Conservation (phyloP, 64 coral and sea anemone genomes). For the Astreopora myriophthalma region DNA sequence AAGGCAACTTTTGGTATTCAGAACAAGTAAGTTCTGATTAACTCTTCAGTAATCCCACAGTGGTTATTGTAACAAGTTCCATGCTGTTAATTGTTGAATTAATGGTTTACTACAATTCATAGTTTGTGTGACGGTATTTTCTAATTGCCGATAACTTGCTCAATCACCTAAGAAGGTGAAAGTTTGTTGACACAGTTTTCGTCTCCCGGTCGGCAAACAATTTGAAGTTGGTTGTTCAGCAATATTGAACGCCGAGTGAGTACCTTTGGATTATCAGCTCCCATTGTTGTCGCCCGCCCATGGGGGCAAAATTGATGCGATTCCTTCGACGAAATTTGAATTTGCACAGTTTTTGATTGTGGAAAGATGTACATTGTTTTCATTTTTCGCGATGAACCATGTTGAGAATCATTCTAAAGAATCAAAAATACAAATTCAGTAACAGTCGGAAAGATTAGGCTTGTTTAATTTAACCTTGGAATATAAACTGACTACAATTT, state of each 20-base stretch:
- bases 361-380: conserved; percentile 44
- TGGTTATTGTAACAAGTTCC: too few relatives aligned
- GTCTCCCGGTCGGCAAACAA: too few relatives aligned
- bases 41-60: too few relatives aligned
- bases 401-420: conserved; percentile 25
- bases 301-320: neutral
- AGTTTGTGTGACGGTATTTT: too few relatives aligned
- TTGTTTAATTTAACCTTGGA: neutral
- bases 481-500: neutral
- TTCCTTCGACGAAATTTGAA: conserved; percentile 24
- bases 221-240: too few relatives aligned
- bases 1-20: too few relatives aligned
- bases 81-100: too few relatives aligned
- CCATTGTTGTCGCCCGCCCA: conserved; percentile 1
- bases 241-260: neutral
- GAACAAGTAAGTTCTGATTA: too few relatives aligned
- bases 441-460: neutral
- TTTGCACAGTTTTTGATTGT: conserved; percentile 31
- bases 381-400: conserved; percentile 9
- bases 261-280: neutral
- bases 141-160: too few relatives aligned
- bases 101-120: too few relatives aligned
- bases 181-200: too few relatives aligned
- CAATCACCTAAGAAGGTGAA: too few relatives aligned
- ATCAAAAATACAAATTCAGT: neutral